Evolutionary conservation across 2,888 invertebrate species (phyloP), one percentile per base, ranked within the genome.

Genomic region (Lithophane leautieri): DNA sequence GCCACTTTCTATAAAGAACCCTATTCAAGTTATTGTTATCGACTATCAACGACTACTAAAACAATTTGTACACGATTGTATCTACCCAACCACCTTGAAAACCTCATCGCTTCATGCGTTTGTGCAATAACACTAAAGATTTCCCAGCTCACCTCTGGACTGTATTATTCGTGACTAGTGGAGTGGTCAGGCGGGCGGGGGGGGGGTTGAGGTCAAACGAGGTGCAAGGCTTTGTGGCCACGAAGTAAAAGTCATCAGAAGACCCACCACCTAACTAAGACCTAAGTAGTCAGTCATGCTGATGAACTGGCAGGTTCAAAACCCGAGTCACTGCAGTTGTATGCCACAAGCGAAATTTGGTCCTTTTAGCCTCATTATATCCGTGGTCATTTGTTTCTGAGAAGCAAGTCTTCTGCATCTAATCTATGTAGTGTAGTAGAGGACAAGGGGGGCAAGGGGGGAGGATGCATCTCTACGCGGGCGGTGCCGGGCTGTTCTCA

Each of bases 401-500:
- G 1, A 14, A 44, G 1, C 22, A 52, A 54, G 22, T 74, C 47
- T 82, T 74, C 82, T 82, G 82, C 12, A 14, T 0, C 34, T 78
- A 58, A 58, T 69, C 42, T 82, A 54, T 71, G 34, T 65, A 28
- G 73, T 78, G 72, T 68, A 19, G 28, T 68, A 42, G 28, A 72
- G 47, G 72, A 69, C 61, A 66, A 69, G 83, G 84, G 86, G 82
- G 81, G 79, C 78, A 85, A 52, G 82, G 81, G 86, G 89, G 88
- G 86, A 85, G 82, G 84, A 81, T 90, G 86, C 88, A 88, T 84
- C 78, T 79, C 80, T 65, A 82, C 88, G 89, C 93, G 91, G 94
- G 93, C 94, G 93, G 92, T 90, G 84, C 93, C 90, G 78, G 86
- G 74, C 87, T 86, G 93, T 95, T 96, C 96, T 94, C 96, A 96